phyloP scores from a whole-genome alignment of 2,797 vertebrate genomes.

The Malacoctenus gilli region DNA sequence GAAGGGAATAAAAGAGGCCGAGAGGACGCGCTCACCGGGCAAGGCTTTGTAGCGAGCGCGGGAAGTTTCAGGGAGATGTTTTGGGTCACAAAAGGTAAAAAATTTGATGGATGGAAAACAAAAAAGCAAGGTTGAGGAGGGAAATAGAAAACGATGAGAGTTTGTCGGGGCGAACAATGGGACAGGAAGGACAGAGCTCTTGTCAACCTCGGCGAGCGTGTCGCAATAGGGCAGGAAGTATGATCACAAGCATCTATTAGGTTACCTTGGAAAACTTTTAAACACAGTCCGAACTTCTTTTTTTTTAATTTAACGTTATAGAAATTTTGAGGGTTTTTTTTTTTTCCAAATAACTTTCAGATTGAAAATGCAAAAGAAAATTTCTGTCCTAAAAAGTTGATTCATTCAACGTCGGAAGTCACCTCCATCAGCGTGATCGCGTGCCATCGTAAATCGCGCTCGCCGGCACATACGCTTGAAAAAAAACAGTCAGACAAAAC shows the following conservation, averaged over 20 bases:
- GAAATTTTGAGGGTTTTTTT: background rate
- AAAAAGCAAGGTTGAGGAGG: background rate
- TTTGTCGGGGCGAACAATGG: background rate
- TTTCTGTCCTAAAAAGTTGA: background rate
- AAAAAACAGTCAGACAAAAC: constrained; percentile 8
- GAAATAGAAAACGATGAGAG: background rate
- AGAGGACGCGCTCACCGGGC: constrained; percentile 3
- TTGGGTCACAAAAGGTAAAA: constrained; percentile 26
- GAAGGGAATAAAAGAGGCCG: constrained; percentile 26
- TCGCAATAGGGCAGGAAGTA: background rate
- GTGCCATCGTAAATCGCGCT: constrained; percentile 6
- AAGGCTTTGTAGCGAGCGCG: constrained; percentile 29
- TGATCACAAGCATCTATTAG: constrained; percentile 1
- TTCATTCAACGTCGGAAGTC: background rate
- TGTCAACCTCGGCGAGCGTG: background rate
- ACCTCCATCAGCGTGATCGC: background rate
- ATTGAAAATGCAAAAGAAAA: background rate
- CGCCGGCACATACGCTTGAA: background rate
- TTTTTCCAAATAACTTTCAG: background rate
- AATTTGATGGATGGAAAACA: constrained; percentile 4
- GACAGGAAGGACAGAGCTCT: background rate
- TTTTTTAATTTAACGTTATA: no score
- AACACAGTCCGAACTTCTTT: no score
- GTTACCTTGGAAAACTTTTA: background rate
- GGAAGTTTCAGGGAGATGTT: constrained; percentile 1